Percentiles rank a stretch among this genome's conserved stretches.
These are phyloP conservation scores for Neoseiulus cucumeris DNA, from an alignment of 1,140 invertebrate species.

Conservation along the genomic window DNA sequence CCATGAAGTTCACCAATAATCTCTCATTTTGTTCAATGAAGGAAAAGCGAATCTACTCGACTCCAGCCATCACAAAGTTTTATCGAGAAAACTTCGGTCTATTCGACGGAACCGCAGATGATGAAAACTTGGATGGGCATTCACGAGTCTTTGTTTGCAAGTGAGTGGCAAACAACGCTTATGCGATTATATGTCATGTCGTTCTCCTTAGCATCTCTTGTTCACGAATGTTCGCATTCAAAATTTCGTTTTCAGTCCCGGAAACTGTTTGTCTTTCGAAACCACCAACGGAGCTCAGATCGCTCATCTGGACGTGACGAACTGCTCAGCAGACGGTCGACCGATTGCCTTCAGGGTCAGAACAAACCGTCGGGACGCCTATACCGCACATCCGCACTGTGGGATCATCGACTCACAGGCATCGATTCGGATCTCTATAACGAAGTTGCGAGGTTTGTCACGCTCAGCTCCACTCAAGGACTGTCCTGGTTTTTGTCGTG, in stretches of 20 bases:
- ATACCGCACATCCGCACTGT: neutral
- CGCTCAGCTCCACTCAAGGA: no score
- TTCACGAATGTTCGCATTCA: no score
- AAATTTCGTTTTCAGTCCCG: no score
- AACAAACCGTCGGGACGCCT: neutral
- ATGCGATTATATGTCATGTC: no score
- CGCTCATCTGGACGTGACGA: neutral
- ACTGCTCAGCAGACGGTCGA: neutral
- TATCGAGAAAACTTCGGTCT: neutral
- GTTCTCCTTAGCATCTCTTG: no score
- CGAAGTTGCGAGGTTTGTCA: neutral
- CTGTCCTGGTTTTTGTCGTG: no score
- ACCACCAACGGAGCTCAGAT: neutral
- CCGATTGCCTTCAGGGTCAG: neutral
- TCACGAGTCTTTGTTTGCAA: neutral
- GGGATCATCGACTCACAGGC: neutral
- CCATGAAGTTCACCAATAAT: no score
- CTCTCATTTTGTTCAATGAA: no score
- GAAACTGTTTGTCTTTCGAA: no score
- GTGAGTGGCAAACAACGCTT: neutral
- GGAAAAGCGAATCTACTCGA: neutral
- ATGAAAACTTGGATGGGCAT: neutral
- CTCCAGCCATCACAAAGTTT: conserved; percentile 1
- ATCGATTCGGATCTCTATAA: neutral
- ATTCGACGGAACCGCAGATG: neutral